Evolutionary conservation across 1,140 invertebrate genomes (phyloP).

Genomic region (Drosophila malerkotliana): DNA sequence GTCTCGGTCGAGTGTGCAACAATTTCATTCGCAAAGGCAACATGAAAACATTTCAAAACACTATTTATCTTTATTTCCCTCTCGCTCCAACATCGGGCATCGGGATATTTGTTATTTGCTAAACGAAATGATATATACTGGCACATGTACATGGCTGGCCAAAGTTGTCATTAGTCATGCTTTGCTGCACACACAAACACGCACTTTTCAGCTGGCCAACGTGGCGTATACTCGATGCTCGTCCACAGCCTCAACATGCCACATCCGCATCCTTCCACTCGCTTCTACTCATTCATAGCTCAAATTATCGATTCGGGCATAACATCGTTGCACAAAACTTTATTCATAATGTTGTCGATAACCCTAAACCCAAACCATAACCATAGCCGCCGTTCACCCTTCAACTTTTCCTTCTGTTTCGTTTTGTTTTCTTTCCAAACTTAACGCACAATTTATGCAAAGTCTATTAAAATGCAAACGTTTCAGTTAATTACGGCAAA

Average conservation of each 20-base stretch:
- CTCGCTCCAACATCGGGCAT: slow-evolving; percentile 11
- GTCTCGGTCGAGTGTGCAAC: slow-evolving; percentile 55
- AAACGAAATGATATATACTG: slow-evolving; percentile 72
- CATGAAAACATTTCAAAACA: slow-evolving; percentile 70
- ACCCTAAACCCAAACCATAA: background rate
- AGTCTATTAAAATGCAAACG: slow-evolving; percentile 72
- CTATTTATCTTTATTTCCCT: slow-evolving; percentile 75
- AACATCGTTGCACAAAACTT: slow-evolving; percentile 46
- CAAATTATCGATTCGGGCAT: slow-evolving; percentile 59
- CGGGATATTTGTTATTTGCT: slow-evolving; percentile 78
- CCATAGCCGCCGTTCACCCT: background rate
- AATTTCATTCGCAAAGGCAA: slow-evolving; percentile 50
- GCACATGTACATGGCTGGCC: slow-evolving; percentile 49
- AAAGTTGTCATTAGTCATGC: slow-evolving; percentile 78
- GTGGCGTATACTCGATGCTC: slow-evolving; percentile 62
- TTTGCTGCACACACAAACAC: slow-evolving; percentile 55
- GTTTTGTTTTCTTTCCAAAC: slow-evolving; percentile 27
- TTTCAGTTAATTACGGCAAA: slow-evolving; percentile 74
- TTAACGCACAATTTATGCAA: slow-evolving; percentile 51
- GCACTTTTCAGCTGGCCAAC: slow-evolving; percentile 35
- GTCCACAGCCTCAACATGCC: background rate
- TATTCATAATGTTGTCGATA: slow-evolving; percentile 47
- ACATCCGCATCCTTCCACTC: slow-evolving; percentile 18
- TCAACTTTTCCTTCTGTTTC: slow-evolving; percentile 4
- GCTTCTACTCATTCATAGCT: slow-evolving; percentile 20